phyloP scores from a whole-genome alignment of 2,888 invertebrate species.

The Polydesmus complanatus region DNA sequence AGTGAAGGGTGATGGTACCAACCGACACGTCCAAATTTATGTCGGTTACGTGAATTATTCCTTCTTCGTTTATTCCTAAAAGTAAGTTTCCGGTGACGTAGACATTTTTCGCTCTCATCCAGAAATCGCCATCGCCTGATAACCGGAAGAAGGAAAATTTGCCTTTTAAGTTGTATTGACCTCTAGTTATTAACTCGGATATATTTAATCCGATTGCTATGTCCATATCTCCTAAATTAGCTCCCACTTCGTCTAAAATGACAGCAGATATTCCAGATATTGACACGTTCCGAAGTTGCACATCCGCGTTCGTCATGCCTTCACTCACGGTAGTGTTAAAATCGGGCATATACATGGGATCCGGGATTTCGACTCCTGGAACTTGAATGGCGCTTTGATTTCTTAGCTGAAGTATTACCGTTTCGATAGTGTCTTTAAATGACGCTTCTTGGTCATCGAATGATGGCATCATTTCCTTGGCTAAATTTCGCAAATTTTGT shows the following conservation, averaged over 20 bases:
- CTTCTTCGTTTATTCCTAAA: slow-evolving; percentile 56
- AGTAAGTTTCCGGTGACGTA: slow-evolving; percentile 51
- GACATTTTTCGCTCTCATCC: slow-evolving; percentile 56
- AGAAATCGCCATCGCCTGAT: slow-evolving; percentile 56
- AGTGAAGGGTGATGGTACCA: slow-evolving; percentile 59
- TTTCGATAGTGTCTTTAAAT: not conserved
- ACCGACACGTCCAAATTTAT: slow-evolving; percentile 67
- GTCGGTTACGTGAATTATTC: slow-evolving; percentile 58
- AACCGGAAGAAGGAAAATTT: slow-evolving; percentile 51
- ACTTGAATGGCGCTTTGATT: slow-evolving; percentile 38
- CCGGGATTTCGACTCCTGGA: slow-evolving; percentile 63
- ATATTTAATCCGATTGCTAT: slow-evolving; percentile 33
- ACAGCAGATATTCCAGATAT: slow-evolving; percentile 66
- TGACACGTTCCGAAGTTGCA: slow-evolving; percentile 54
- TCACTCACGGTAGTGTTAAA: slow-evolving; percentile 41
- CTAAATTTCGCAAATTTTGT: too few relatives aligned
- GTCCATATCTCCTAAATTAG: slow-evolving; percentile 60
- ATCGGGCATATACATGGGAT: slow-evolving; percentile 64
- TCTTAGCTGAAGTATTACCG: slow-evolving; percentile 6
- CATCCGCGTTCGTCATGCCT: slow-evolving; percentile 50
- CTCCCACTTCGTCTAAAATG: slow-evolving; percentile 52
- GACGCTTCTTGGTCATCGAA: not conserved
- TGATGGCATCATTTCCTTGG: too few relatives aligned
- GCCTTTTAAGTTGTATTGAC: slow-evolving; percentile 47
- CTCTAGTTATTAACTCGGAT: slow-evolving; percentile 32